Evolutionary conservation across 1,140 invertebrate genomes (phyloP).

Genomic region (Agrypnia vestita): DNA sequence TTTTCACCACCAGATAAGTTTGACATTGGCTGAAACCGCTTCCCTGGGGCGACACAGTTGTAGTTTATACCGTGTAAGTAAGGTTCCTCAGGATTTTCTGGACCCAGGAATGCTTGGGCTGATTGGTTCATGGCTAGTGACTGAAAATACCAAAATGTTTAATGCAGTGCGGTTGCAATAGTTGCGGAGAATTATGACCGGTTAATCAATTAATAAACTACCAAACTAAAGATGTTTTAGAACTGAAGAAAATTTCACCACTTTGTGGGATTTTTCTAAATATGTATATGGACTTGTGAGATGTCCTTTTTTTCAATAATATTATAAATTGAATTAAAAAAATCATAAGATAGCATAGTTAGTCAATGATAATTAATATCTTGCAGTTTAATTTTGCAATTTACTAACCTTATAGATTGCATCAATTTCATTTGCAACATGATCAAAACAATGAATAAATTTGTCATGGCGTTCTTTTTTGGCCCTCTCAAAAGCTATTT

Average conservation of each 20-base stretch:
- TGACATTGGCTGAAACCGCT: constrained; percentile 98
- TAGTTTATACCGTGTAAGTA: constrained; percentile 99
- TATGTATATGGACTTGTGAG: no score
- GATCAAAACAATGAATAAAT: constrained; percentile 98
- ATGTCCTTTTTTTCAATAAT: no score
- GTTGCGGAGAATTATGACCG: no score
- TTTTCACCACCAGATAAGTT: constrained; percentile 99
- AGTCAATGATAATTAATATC: no score
- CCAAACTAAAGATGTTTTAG: no score
- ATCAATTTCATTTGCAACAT: constrained; percentile 97
- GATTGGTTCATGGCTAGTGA: constrained; percentile 96
- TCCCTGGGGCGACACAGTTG: constrained; percentile 98
- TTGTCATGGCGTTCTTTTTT: constrained; percentile 95
- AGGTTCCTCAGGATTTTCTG: constrained; percentile 99
- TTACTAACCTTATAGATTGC: constrained; percentile 93
- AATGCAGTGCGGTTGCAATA: no score
- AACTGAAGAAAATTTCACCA: no score
- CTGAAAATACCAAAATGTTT: constrained; percentile 74
- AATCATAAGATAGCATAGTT: no score
- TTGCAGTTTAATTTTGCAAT: constrained; percentile 5
- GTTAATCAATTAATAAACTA: no score
- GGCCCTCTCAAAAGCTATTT: constrained; percentile 92
- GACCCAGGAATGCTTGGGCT: constrained; percentile 97
- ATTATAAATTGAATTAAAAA: no score
- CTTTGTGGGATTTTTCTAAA: no score